Percentiles rank a stretch among this genome's conserved stretches.
Conservation (phyloP, 2,888 invertebrate genomes). For the Serripes groenlandicus region DNA sequence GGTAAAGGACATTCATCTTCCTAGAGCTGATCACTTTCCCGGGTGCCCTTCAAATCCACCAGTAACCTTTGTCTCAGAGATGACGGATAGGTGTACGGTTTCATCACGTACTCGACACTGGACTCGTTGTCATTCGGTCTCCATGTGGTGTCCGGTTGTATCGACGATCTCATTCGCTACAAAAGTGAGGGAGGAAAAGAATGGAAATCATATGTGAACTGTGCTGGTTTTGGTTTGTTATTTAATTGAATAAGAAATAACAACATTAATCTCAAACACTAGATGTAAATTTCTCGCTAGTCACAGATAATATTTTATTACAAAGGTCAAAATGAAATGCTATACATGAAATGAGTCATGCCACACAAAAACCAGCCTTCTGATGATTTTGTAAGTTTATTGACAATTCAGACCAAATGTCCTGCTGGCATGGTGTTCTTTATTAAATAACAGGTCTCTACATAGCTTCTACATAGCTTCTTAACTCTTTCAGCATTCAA, state of each 20-base stretch:
- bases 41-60: not conserved
- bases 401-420: too few relatives aligned
- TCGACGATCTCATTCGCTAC: not conserved
- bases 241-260: not conserved
- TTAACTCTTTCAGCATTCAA: too few relatives aligned
- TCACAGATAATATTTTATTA: not conserved
- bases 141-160: not conserved
- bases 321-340: not conserved
- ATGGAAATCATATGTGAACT: not conserved
- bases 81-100: not conserved
- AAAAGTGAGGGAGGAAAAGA: not conserved
- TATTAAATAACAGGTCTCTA: too few relatives aligned
- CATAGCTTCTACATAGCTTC: too few relatives aligned
- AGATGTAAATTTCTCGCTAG: not conserved
- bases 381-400: too few relatives aligned
- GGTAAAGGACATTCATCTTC: too few relatives aligned
- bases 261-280: not conserved
- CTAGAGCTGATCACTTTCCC: too few relatives aligned
- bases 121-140: not conserved
- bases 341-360: not conserved
- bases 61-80: not conserved
- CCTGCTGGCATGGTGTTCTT: too few relatives aligned
- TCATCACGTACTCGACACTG: not conserved
- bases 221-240: not conserved
- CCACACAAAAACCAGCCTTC: not conserved